phyloP scores from a whole-genome alignment of 2,888 invertebrate genomes.

The Thera obeliscata region DNA sequence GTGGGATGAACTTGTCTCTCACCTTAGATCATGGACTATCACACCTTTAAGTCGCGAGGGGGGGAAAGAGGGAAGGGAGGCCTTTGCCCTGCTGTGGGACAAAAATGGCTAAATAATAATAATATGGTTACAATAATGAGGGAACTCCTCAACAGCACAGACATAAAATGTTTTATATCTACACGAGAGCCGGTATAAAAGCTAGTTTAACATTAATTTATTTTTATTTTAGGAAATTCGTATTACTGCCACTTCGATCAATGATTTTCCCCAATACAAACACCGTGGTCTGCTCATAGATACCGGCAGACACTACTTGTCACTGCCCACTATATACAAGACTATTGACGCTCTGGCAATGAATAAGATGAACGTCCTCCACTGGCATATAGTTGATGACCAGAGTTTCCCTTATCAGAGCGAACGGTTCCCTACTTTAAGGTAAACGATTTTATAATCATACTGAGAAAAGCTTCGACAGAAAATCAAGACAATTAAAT shows the following conservation, averaged over 20 bases:
- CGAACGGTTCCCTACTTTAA: conserved; percentile 89
- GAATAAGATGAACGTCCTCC: conserved; percentile 96
- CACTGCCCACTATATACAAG: conserved; percentile 85
- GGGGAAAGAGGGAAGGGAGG: too few relatives aligned
- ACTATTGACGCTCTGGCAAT: conserved; percentile 93
- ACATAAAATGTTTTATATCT: too few relatives aligned
- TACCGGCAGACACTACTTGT: conserved; percentile 93
- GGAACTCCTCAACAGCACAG: too few relatives aligned
- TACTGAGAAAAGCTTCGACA: too few relatives aligned
- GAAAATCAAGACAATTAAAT: too few relatives aligned
- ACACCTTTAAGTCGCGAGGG: too few relatives aligned
- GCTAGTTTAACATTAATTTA: neutral
- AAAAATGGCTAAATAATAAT: too few relatives aligned
- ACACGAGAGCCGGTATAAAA: neutral
- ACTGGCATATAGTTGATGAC: conserved; percentile 98
- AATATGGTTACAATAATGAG: too few relatives aligned
- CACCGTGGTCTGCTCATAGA: conserved; percentile 95
- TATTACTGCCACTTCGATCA: conserved; percentile 87
- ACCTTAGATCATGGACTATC: too few relatives aligned
- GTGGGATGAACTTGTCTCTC: too few relatives aligned
- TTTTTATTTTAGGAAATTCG: conserved; percentile 80
- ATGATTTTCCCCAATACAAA: conserved; percentile 90
- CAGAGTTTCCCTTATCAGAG: conserved; percentile 96
- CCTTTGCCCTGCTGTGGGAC: too few relatives aligned
- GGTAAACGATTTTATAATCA: conserved; percentile 65